Conservation (phyloP, 2,888 invertebrate genomes). For the Cistogaster globosa region DNA sequence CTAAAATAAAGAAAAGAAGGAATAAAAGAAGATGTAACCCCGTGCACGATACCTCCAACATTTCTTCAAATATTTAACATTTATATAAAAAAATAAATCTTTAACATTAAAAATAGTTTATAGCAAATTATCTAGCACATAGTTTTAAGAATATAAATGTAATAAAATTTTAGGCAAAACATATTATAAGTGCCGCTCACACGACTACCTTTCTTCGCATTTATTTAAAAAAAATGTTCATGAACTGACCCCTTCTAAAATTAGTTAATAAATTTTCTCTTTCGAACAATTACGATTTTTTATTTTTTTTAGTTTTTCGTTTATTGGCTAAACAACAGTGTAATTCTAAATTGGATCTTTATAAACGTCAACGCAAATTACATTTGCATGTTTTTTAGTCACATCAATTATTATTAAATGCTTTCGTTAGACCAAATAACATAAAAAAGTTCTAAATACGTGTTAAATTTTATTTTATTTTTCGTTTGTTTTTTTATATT, state of each 20-base stretch:
- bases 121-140: too few species aligned
- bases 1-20: background rate
- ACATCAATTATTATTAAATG: conserved; percentile 32
- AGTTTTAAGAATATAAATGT: too few species aligned
- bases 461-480: background rate
- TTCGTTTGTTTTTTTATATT: too few species aligned
- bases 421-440: conserved; percentile 26
- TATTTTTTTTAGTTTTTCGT: background rate
- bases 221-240: too few species aligned
- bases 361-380: conserved; percentile 51
- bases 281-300: background rate
- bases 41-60: background rate
- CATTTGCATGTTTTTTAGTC: conserved; percentile 54
- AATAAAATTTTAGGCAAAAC: too few species aligned
- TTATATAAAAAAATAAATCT: too few species aligned
- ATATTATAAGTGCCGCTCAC: too few species aligned
- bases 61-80: background rate
- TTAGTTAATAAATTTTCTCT: conserved; percentile 31
- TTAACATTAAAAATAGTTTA: too few species aligned
- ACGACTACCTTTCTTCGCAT: too few species aligned
- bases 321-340: too few species aligned
- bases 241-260: background rate
- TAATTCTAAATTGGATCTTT: conserved; percentile 36
- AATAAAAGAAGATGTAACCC: conserved; percentile 5
- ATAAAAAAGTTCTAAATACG: conserved; percentile 14